Evolutionary conservation across 1,140 invertebrate genomes (phyloP), one percentile per base, ranked within the genome.

Genomic region (Leptestheria dahalacensis): DNA sequence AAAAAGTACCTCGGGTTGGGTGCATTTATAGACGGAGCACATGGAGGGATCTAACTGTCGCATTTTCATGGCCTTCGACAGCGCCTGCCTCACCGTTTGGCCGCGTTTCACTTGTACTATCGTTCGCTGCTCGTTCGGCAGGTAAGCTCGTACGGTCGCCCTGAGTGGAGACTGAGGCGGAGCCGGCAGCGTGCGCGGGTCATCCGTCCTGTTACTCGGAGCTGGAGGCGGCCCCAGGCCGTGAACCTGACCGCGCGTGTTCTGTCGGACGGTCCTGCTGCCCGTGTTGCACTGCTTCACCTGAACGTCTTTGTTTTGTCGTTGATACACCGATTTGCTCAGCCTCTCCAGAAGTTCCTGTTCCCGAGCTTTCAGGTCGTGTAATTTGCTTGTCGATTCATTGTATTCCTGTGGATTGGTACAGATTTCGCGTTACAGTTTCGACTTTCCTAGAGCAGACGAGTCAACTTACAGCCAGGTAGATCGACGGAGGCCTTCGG

Each of bases 321-420:
- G 15, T 15, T 51, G 65, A 62, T 51, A 65, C 69, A 66, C 64
- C 64, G 54, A 62, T 63, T 33, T 60, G 59, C 24, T 41, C 59
- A 24, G 66, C 64, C 21, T 75, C 65, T 93, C 90, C 55, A 83
- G 80, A 20, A 96, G 75, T 67, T 84, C 82, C 66, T 86, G 83
- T 71, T 94, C 86, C 71, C 88, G 82, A 50, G 79, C 76, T 73
- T 92, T 88, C 64, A 95, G 79, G 66, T 91, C 86, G 68, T 92
- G 88, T 61, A 97, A 77, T 71, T 93, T 95, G 60, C 80, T 85
- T 9, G 91, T 92, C 51, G 95, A 73, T 69, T 94, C 89, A 63
- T 91, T 84, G 71, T 93, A 94, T 74, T 95, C 91, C 64, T 81
- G n/a, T n/a, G n/a, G n/a, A n/a, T n/a, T n/a, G n/a, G n/a, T n/a